These are phyloP conservation scores for Archivesica marissinica DNA, from an alignment of 1,140 invertebrate species.

Conservation along the genomic window DNA sequence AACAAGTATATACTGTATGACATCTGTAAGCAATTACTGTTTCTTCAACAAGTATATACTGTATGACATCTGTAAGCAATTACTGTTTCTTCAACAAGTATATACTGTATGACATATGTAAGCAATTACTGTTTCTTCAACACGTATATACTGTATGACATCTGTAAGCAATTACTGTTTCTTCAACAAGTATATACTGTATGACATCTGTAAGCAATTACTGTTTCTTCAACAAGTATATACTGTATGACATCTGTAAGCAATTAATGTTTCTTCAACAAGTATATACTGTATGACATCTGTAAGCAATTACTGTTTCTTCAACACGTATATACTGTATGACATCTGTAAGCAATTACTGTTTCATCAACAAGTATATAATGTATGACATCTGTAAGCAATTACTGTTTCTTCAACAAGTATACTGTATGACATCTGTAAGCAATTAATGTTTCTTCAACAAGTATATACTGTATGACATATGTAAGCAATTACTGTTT, in stretches of 20 bases:
- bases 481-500: slow-evolving; percentile 47
- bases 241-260: slow-evolving; percentile 56
- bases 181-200: too few species aligned
- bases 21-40: slow-evolving; percentile 43
- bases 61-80: slow-evolving; percentile 51
- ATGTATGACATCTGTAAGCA: slow-evolving; percentile 54
- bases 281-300: too few species aligned
- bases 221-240: slow-evolving; percentile 1
- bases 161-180: slow-evolving; percentile 46
- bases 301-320: slow-evolving; percentile 49
- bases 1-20: too few species aligned
- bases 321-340: too few species aligned
- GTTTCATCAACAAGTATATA: neutral
- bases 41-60: slow-evolving; percentile 7
- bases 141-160: too few species aligned
- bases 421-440: slow-evolving; percentile 49
- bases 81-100: neutral
- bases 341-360: slow-evolving; percentile 45
- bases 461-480: too few species aligned
- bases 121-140: slow-evolving; percentile 23
- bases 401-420: neutral
- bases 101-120: slow-evolving; percentile 50
- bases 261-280: neutral
- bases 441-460: slow-evolving; percentile 23
- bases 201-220: slow-evolving; percentile 48